Conservation (phyloP, 2,888 invertebrate species). For the Macropis europaea region DNA sequence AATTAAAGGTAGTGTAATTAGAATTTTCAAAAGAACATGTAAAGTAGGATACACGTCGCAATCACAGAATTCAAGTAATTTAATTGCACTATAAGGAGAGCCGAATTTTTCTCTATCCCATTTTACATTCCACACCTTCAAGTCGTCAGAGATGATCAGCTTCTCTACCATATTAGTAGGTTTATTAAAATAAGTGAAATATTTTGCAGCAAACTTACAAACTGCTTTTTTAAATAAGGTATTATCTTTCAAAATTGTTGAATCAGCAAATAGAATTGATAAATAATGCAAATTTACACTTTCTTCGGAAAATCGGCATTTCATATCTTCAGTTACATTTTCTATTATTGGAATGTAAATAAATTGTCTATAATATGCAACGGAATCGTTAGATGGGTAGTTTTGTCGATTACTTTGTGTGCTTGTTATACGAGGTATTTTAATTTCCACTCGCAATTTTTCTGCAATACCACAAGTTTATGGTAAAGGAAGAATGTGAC, state of each 20-base stretch:
- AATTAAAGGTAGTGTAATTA: background rate
- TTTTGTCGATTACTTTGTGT: background rate
- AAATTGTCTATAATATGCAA: too few species aligned
- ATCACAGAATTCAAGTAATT: background rate
- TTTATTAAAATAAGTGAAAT: too few species aligned
- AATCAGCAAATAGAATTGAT: background rate
- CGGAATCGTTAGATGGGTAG: too few species aligned
- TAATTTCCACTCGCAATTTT: background rate
- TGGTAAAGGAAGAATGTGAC: too few species aligned
- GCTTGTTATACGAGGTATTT: too few species aligned
- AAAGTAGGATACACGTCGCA: background rate
- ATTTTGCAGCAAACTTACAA: too few species aligned
- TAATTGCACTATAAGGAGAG: background rate
- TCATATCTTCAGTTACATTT: too few species aligned
- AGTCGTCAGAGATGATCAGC: background rate
- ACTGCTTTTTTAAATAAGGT: too few species aligned
- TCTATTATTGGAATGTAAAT: too few species aligned
- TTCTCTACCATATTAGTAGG: background rate
- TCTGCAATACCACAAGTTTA: background rate
- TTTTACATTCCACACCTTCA: background rate
- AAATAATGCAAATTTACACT: background rate
- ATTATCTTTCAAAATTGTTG: background rate
- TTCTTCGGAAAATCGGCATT: too few species aligned
- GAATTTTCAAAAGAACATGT: too few species aligned
- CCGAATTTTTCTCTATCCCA: background rate